Base-by-base conservation (phyloP, 1,140 invertebrate genomes). In the Apis cerana region DNA sequence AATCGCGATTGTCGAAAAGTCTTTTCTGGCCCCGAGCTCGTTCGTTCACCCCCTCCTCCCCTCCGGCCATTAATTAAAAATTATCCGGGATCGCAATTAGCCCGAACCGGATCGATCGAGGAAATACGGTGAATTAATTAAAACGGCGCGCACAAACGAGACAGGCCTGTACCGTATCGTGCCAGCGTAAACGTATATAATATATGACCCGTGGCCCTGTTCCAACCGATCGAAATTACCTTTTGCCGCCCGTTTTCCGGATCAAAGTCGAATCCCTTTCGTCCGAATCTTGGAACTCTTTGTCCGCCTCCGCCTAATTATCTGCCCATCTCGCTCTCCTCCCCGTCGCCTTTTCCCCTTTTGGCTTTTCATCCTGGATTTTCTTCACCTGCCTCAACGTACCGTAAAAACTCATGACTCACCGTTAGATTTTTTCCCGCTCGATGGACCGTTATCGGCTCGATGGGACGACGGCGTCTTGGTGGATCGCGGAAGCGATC, bases 111-210 rank as follows among this genome's bases (percentile, higher is more conserved):
- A 87, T 88, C 79, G 86, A 88, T 87, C 78, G 70, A 85, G 85
- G 82, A 88, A 88, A 88, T 85, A 76, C 76, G 67, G 78, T 87
- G 83, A 88, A 88, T 88, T 88, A 88, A 88, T 88, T 84, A 88
- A 87, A 86, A 65, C 72, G 61, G 56, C 15, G 75, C 70, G 23
- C 65, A 64, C 33, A 33, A 33, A 33, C 33, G 68, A 75, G 54
- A 52, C 64, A 70, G 27, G 69, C 65, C 65, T 62, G 21, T 8
- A 21, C 21, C 48, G 27, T 27, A 27, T 27, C 23, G 61, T 70
- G 64, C 56, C 74, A 23, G 12, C 67, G 67, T 69, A 23, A 48
- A 74, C 59, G 27, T 74, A 64, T 75, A 67, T 80, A 65, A 80
- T 74, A 74, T 74, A 74, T 67, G 79, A 67, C 61, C 61, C 67